Evolutionary conservation across 2,888 invertebrate species (phyloP).

Genomic region (Patella ulyssiponensis): DNA sequence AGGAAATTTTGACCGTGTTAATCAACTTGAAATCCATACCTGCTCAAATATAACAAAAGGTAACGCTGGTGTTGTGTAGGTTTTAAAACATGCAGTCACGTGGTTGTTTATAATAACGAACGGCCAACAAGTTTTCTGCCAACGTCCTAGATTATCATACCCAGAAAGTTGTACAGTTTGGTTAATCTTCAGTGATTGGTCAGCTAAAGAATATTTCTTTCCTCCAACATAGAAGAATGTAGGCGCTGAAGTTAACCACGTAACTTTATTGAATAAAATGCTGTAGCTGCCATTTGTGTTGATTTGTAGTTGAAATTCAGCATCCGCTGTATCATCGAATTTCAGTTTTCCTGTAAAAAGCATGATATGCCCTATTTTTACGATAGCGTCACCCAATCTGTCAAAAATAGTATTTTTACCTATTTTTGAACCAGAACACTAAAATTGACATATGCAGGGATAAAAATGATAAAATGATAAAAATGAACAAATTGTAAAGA

Average conservation of each 20-base stretch:
- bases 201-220: conserved; percentile 30
- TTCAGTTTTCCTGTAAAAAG: too few relatives aligned
- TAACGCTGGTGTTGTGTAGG: conserved; percentile 9
- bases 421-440: too few relatives aligned
- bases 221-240: conserved; percentile 41
- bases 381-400: too few relatives aligned
- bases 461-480: too few relatives aligned
- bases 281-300: neutral
- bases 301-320: neutral
- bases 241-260: conserved; percentile 38
- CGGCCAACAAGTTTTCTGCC: conserved; percentile 11
- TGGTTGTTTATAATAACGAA: conserved; percentile 2
- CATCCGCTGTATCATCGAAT: too few relatives aligned
- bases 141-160: conserved; percentile 12
- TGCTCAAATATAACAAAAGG: conserved; percentile 23
- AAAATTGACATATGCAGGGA: neutral
- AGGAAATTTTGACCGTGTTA: neutral
- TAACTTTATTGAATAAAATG: conserved; percentile 22
- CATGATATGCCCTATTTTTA: too few relatives aligned
- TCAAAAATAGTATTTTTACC: too few relatives aligned
- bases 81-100: conserved; percentile 17
- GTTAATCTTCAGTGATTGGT: conserved; percentile 23
- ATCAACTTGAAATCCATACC: neutral
- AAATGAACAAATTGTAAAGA: too few relatives aligned
- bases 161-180: neutral